Conservation (phyloP, 2,797 vertebrate genomes). For the Zenarchopterus dispar region DNA sequence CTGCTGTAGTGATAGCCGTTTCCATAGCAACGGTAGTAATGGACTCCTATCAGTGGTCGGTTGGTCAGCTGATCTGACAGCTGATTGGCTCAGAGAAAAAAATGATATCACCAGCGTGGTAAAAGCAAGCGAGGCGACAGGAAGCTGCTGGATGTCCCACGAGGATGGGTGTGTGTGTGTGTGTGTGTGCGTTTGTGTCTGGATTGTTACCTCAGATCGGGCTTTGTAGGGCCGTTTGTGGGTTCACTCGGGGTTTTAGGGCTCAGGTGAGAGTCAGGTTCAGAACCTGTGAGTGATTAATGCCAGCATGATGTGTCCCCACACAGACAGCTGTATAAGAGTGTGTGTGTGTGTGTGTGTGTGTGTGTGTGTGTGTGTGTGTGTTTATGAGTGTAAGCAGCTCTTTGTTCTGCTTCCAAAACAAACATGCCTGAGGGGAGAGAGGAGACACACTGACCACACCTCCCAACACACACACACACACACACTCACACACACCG, state of each 20-base stretch:
- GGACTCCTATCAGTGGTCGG: no score
- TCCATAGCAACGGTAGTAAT: neutral
- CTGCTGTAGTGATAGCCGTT: neutral
- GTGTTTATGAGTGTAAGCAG: slow-evolving; percentile 1
- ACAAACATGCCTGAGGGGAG: slow-evolving; percentile 57
- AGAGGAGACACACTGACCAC: slow-evolving; percentile 61
- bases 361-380: slow-evolving; percentile 1
- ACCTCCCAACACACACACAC: slow-evolving; percentile 30
- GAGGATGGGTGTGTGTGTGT: slow-evolving; percentile 11
- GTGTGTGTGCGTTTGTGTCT: neutral
- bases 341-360: neutral
- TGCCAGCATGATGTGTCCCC: no score
- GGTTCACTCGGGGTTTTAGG: no score
- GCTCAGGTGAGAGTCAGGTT: no score
- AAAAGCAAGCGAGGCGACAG: slow-evolving; percentile 23
- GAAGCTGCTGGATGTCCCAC: slow-evolving; percentile 43
- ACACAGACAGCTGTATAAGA: no score
- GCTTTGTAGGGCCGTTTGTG: no score
- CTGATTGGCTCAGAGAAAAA: slow-evolving; percentile 31
- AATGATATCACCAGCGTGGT: slow-evolving; percentile 49
- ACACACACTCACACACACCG: neutral
- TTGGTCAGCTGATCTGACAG: slow-evolving; percentile 30
- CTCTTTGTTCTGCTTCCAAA: slow-evolving; percentile 50
- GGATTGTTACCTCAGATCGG: neutral
- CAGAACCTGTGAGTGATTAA: no score